Evolutionary conservation across 2,113 vertebrate species (phyloP).

Genomic region (Dolichotis patagonum): DNA sequence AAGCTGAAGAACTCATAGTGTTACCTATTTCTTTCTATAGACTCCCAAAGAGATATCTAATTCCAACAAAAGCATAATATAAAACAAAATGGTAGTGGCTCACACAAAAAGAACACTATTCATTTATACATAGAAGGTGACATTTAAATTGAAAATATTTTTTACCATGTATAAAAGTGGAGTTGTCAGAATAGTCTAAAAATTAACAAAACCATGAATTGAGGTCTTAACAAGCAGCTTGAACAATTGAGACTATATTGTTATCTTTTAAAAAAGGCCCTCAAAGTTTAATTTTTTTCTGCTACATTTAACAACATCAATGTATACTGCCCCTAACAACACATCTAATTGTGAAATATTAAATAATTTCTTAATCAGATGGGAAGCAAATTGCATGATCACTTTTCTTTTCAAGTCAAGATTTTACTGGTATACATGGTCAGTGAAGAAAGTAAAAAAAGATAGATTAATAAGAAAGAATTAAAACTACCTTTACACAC

Average conservation of each 20-base stretch:
- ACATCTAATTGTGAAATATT: background rate
- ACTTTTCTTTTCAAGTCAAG: background rate
- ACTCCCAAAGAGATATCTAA: background rate
- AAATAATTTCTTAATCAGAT: background rate
- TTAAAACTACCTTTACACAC: background rate
- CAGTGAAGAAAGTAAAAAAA: background rate
- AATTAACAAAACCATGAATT: background rate
- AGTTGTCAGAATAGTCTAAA: background rate
- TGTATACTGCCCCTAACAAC: background rate
- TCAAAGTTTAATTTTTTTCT: background rate
- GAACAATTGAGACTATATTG: background rate
- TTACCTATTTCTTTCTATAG: background rate
- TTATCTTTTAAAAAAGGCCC: background rate
- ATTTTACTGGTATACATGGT: background rate
- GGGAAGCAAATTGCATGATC: background rate
- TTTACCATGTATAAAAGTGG: background rate
- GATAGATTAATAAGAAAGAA: background rate
- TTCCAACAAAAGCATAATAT: background rate
- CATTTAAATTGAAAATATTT: slow-evolving; percentile 35
- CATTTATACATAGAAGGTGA: background rate
- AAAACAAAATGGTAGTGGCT: background rate
- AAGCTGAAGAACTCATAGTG: background rate
- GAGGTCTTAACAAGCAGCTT: background rate
- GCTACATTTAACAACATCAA: background rate
- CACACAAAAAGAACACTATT: background rate